A percentile compares a stretch with the other conserved stretches of the same genome.
These are phyloP conservation scores for Catocala fraxini DNA, from an alignment of 2,888 invertebrate species.

Conservation along the genomic window DNA sequence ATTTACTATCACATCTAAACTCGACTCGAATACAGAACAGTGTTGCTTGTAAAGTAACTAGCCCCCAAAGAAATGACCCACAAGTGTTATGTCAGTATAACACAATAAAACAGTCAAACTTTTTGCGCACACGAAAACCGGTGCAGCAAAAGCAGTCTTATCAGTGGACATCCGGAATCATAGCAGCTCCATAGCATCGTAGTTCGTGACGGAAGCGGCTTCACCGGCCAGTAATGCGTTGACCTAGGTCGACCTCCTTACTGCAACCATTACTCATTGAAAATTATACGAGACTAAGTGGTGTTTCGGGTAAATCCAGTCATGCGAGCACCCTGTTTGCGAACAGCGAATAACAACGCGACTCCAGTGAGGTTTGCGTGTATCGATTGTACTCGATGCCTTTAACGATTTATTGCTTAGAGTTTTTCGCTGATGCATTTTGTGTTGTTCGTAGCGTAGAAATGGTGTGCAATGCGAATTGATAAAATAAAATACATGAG, in stretches of 20 bases:
- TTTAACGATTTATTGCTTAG: conserved; percentile 62
- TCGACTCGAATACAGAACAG: too few relatives aligned
- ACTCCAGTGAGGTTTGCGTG: conserved; percentile 55
- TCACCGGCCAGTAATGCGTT: conserved; percentile 74
- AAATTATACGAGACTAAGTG: conserved; percentile 85
- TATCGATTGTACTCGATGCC: conserved; percentile 60
- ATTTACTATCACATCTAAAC: too few relatives aligned
- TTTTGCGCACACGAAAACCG: conserved; percentile 33
- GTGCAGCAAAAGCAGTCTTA: conserved; percentile 34
- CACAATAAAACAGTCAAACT: conserved; percentile 40
- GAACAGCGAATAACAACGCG: conserved; percentile 54
- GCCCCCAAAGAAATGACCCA: conserved; percentile 17
- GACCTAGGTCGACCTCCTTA: conserved; percentile 77
- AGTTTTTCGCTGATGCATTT: conserved; percentile 64
- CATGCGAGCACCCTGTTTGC: conserved; percentile 62
- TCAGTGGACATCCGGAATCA: conserved; percentile 49
- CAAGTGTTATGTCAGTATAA: conserved; percentile 28
- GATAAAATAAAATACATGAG: conserved; percentile 7
- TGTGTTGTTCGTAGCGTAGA: conserved; percentile 44
- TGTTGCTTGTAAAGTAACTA: not conserved
- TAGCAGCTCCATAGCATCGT: conserved; percentile 53
- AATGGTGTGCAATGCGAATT: conserved; percentile 41
- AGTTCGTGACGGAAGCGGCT: conserved; percentile 65
- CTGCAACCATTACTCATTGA: conserved; percentile 81
- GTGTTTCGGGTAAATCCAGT: conserved; percentile 80